These are phyloP conservation scores for Cyrtorhinus lividipennis DNA, from an alignment of 1,140 invertebrate species.

Conservation along the genomic window DNA sequence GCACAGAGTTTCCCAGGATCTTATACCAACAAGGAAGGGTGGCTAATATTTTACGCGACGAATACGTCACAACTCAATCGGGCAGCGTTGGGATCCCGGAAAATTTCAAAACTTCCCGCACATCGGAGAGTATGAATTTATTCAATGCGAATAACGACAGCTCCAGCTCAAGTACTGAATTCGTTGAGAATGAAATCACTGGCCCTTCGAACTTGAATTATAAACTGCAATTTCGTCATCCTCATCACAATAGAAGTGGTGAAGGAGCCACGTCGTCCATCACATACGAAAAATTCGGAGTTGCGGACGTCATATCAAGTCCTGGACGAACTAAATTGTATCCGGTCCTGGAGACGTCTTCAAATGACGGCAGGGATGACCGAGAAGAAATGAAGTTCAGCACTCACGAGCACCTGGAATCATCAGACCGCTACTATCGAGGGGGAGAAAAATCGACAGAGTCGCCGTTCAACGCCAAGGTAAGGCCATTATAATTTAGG, in stretches of 20 bases:
- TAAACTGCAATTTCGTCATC: no score
- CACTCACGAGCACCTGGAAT: no score
- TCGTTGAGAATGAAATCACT: not conserved
- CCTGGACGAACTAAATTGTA: not conserved
- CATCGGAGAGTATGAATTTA: not conserved
- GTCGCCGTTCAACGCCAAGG: not conserved
- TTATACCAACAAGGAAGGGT: not conserved
- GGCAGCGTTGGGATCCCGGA: not conserved
- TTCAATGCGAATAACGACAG: not conserved
- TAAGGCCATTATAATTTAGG: no score
- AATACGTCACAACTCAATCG: not conserved
- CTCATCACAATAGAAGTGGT: no score
- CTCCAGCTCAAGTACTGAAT: not conserved
- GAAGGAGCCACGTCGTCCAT: not conserved
- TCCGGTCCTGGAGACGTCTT: not conserved
- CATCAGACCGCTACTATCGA: no score
- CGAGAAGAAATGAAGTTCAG: no score
- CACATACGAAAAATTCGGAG: not conserved
- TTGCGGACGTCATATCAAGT: not conserved
- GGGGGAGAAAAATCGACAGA: no score
- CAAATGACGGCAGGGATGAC: no score
- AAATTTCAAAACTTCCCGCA: not conserved
- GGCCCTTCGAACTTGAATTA: not conserved
- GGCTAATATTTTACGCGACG: not conserved
- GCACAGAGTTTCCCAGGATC: not conserved